phyloP scores from a whole-genome alignment of 2,888 invertebrate genomes.

The Leuctra nigra region DNA sequence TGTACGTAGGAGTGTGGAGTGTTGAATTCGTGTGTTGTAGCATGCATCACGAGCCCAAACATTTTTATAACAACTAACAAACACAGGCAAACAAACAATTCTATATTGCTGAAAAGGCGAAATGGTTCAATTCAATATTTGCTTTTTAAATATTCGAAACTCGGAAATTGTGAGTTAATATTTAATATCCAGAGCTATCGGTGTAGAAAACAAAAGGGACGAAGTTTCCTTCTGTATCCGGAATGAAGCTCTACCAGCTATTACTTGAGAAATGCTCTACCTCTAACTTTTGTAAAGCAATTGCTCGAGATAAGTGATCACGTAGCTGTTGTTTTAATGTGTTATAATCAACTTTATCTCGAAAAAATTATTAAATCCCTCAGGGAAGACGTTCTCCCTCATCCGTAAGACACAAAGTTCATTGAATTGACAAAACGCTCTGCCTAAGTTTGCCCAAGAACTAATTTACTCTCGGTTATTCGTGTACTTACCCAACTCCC shows the following conservation, averaged over 20 bases:
- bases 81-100: slow-evolving; percentile 9
- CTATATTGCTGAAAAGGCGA: neutral
- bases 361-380: neutral
- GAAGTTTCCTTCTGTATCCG: too few species aligned
- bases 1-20: neutral
- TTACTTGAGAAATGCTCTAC: too few species aligned
- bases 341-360: slow-evolving; percentile 3
- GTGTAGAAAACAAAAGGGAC: too few species aligned
- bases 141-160: neutral
- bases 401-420: neutral
- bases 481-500: neutral
- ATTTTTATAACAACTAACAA: slow-evolving; percentile 4
- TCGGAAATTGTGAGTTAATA: neutral
- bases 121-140: slow-evolving; percentile 3
- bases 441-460: neutral
- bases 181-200: neutral
- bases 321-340: neutral
- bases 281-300: neutral
- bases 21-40: neutral
- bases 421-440: slow-evolving; percentile 10
- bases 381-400: neutral
- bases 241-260: too few species aligned
- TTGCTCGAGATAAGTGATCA: neutral
- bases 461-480: slow-evolving; percentile 9
- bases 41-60: neutral